A percentile compares a stretch with the other conserved stretches of the same genome.
phyloP scores from a whole-genome alignment of 2,888 invertebrate species.

The Timema podura region DNA sequence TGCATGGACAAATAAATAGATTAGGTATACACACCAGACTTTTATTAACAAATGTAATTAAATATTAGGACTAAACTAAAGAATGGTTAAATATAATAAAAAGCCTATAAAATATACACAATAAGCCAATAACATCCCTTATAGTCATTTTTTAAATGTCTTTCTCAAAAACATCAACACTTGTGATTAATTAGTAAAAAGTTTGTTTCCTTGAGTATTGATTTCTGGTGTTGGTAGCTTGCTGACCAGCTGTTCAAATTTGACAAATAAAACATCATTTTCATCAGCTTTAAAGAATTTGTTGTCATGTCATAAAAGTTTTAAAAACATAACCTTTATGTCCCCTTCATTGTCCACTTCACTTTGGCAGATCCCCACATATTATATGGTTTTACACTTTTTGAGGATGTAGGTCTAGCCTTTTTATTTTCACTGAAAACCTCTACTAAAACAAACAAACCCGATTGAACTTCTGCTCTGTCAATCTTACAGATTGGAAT shows the following conservation, averaged over 20 bases:
- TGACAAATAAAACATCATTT: neutral
- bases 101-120: too few species aligned
- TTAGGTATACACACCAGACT: too few species aligned
- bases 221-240: conserved; percentile 1
- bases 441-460: neutral
- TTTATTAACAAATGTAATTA: too few species aligned
- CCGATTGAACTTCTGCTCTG: neutral
- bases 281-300: neutral
- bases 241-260: conserved; percentile 5
- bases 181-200: neutral
- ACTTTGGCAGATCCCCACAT: neutral
- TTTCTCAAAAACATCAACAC: neutral
- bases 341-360: neutral
- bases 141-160: too few species aligned
- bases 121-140: too few species aligned
- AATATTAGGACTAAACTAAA: too few species aligned
- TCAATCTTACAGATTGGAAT: neutral
- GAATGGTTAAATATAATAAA: too few species aligned
- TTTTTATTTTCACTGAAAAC: conserved; percentile 1
- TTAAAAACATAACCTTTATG: neutral
- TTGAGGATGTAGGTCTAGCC: neutral
- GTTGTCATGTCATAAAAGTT: neutral
- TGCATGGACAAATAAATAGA: too few species aligned
- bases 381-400: neutral
- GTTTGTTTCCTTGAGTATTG: neutral